Evolutionary conservation across 1,140 invertebrate genomes (phyloP).

Genomic region (Protaetia brevitarsis): DNA sequence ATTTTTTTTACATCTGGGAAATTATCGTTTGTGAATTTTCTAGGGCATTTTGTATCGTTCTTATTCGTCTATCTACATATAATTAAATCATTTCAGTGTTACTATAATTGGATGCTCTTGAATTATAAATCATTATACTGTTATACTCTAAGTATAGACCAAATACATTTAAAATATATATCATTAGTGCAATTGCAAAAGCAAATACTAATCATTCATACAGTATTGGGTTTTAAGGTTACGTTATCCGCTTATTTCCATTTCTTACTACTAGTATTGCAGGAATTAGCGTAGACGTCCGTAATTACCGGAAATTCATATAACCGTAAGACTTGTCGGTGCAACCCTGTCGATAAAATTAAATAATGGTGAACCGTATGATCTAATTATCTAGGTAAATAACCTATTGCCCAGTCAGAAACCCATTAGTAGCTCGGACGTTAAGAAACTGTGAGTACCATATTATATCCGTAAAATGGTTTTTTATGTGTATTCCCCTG

Average conservation of each 20-base stretch:
- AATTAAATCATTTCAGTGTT: too few relatives aligned
- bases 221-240: too few relatives aligned
- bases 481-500: not conserved
- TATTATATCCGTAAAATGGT: not conserved
- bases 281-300: not conserved
- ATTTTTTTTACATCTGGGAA: too few relatives aligned
- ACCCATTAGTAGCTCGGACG: not conserved
- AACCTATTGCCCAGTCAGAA: not conserved
- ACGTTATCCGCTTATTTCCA: not conserved
- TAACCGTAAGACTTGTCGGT: conserved; percentile 5
- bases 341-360: not conserved
- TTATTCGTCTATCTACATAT: too few relatives aligned
- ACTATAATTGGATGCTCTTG: too few relatives aligned
- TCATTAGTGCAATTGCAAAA: not conserved
- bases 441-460: not conserved
- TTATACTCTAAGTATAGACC: too few relatives aligned
- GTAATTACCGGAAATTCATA: conserved; percentile 10
- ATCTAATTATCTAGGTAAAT: conserved; percentile 12
- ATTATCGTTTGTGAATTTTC: too few relatives aligned
- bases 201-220: conserved; percentile 1
- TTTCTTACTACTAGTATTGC: not conserved
- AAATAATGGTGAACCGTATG: conserved; percentile 1
- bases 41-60: too few relatives aligned
- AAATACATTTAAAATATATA: not conserved
- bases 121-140: too few relatives aligned